Conservation (phyloP, 2,888 invertebrate genomes). For the Uloborus plumipes region DNA sequence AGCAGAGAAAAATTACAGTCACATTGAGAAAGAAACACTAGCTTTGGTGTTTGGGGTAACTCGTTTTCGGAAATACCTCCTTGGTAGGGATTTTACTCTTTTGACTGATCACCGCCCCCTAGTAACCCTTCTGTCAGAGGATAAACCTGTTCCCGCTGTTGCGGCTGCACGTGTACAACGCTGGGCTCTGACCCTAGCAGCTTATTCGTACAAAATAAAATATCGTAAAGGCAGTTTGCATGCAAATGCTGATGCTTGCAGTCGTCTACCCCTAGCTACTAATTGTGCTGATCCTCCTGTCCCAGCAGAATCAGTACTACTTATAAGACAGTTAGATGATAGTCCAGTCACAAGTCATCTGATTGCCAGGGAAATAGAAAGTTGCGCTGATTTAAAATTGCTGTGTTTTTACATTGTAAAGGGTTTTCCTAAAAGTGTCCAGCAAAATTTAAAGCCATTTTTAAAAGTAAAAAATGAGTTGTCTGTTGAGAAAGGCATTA, state of each 20-base stretch:
- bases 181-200: constrained; percentile 70
- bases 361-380: constrained; percentile 11
- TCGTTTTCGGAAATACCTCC: constrained; percentile 71
- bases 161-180: constrained; percentile 68
- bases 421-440: constrained; percentile 8
- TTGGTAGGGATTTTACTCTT: constrained; percentile 71
- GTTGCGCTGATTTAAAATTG: neutral
- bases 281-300: neutral
- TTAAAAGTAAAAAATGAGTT: constrained; percentile 36
- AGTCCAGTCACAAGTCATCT: neutral
- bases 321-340: constrained; percentile 13
- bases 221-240: constrained; percentile 68
- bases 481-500: constrained; percentile 65
- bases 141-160: constrained; percentile 1
- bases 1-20: too few relatives aligned
- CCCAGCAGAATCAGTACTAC: constrained; percentile 16
- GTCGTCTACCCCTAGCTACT: constrained; percentile 63
- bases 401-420: constrained; percentile 4
- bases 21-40: constrained; percentile 66
- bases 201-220: constrained; percentile 10
- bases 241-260: constrained; percentile 70
- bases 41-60: constrained; percentile 71
- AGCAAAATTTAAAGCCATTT: neutral
- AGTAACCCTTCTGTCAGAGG: constrained; percentile 43
- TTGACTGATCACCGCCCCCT: constrained; percentile 72